These are phyloP conservation scores for Zaprionus inermis DNA, from an alignment of 1,140 invertebrate genomes.

Conservation along the genomic window DNA sequence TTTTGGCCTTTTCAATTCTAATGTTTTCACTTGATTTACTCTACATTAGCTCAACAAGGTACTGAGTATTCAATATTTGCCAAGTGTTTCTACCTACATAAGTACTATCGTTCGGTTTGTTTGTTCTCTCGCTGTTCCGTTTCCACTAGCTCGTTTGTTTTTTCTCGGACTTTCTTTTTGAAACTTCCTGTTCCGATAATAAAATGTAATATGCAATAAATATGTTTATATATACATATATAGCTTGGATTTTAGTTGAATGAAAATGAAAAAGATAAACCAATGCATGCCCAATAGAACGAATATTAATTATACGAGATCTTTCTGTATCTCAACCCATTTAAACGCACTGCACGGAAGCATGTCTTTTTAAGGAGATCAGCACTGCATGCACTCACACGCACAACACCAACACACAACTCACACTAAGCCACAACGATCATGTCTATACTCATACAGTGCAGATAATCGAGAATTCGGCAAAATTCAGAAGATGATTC, in stretches of 20 bases:
- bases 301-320: not conserved
- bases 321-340: slow-evolving; percentile 1
- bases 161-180: slow-evolving; percentile 54
- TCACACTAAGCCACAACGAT: not conserved
- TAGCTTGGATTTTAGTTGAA: slow-evolving; percentile 36
- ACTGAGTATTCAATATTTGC: slow-evolving; percentile 63
- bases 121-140: slow-evolving; percentile 56
- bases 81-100: slow-evolving; percentile 61
- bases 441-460: not conserved
- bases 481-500: slow-evolving; percentile 24
- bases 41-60: slow-evolving; percentile 84
- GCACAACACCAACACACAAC: slow-evolving; percentile 19
- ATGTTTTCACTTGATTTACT: slow-evolving; percentile 85
- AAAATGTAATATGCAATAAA: slow-evolving; percentile 23
- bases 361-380: slow-evolving; percentile 16
- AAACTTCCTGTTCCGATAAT: slow-evolving; percentile 25
- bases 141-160: slow-evolving; percentile 56
- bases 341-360: slow-evolving; percentile 47
- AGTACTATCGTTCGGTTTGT: slow-evolving; percentile 61
- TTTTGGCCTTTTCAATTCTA: slow-evolving; percentile 85
- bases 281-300: slow-evolving; percentile 31
- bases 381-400: slow-evolving; percentile 45
- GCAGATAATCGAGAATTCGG: slow-evolving; percentile 7
- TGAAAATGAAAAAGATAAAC: slow-evolving; percentile 8
- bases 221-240: not conserved